These are phyloP conservation scores for Drosophila vallismaia DNA, from an alignment of 2,888 invertebrate genomes.

Conservation along the genomic window DNA sequence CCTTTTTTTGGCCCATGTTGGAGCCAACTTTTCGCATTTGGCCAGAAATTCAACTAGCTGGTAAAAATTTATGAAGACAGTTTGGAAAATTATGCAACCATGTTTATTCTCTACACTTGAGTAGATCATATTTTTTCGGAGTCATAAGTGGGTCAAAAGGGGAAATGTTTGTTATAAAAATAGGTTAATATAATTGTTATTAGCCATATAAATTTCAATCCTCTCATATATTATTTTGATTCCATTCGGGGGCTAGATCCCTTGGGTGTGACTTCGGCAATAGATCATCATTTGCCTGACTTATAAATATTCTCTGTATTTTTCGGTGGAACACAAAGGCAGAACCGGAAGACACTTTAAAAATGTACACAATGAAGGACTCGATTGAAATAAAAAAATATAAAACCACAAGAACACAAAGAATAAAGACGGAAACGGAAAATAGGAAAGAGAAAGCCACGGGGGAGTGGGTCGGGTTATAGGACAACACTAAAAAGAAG, in stretches of 20 bases:
- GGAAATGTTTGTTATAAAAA: not conserved
- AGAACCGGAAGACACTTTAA: constrained; percentile 30
- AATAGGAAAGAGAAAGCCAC: constrained; percentile 29
- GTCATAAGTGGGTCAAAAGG: constrained; percentile 13
- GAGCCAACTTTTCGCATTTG: constrained; percentile 65
- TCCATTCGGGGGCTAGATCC: constrained; percentile 30
- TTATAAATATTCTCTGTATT: constrained; percentile 36
- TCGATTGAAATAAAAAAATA: constrained; percentile 74
- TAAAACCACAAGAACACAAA: constrained; percentile 62
- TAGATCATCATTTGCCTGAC: constrained; percentile 68
- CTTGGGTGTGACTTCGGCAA: constrained; percentile 46
- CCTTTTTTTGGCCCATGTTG: constrained; percentile 51
- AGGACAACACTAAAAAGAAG: constrained; percentile 64
- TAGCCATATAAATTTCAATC: not conserved
- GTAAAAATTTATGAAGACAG: constrained; percentile 62
- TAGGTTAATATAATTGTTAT: not conserved
- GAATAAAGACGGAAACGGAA: constrained; percentile 25
- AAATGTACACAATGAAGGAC: constrained; percentile 17
- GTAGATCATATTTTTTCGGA: not conserved
- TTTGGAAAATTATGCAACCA: constrained; percentile 58
- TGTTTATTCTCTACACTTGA: constrained; percentile 10
- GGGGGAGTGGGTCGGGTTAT: constrained; percentile 44
- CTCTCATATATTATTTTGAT: not conserved
- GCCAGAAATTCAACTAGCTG: constrained; percentile 43
- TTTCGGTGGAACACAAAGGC: constrained; percentile 11